Base-by-base conservation (phyloP, 2,113 vertebrate genomes). In the Hiodon alosoides region DNA sequence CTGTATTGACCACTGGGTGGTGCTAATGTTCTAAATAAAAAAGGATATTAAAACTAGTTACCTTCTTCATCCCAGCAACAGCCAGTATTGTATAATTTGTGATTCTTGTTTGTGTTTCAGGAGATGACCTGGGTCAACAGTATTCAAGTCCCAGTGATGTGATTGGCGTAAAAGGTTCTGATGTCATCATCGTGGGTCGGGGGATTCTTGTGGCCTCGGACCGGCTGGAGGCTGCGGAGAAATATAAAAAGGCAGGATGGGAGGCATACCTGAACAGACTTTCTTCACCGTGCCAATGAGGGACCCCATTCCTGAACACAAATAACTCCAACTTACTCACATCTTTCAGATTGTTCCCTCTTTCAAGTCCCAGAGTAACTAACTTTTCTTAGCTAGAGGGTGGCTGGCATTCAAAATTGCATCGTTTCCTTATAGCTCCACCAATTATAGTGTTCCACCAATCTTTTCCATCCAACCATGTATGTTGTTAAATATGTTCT, bases 131-230 rank as follows among this genome's bases (percentile, higher is more conserved):
- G 68, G 96, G 96, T 65, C 97, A 99, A 71, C 94, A 93, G 86
- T 99, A 98, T 85, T 83, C 82, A 17, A 95, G 85, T 69, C 96
- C 95, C 0, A 87, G 92, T 65, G 93, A 98, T 47, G 93, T 97
- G 14, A 90, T 98, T 73, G 70, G 68, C n/a, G 85, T 77, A 60
- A 93, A 90, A 80, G 91, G 92, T 77, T 97, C 93, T 54, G 97
- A 99, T 74, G 77, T 98, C 89, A 92, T 99, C 85, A 96, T 98
- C 7, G 97, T 98, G 31, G 97, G 97, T 73, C 93, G 97, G 31
- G 97, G 96, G 8, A 94, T 99, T 74, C 74, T 95, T 78, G 84
- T 88, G 10, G 91, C 90, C 0, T 31, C 91, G 3, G 88, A 94
- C 82, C 86, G 52, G 59, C 78, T 84, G 69, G 85, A 89, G 53